Base-by-base conservation (phyloP, 2,888 invertebrate genomes). In the Drosophila quinaria region DNA sequence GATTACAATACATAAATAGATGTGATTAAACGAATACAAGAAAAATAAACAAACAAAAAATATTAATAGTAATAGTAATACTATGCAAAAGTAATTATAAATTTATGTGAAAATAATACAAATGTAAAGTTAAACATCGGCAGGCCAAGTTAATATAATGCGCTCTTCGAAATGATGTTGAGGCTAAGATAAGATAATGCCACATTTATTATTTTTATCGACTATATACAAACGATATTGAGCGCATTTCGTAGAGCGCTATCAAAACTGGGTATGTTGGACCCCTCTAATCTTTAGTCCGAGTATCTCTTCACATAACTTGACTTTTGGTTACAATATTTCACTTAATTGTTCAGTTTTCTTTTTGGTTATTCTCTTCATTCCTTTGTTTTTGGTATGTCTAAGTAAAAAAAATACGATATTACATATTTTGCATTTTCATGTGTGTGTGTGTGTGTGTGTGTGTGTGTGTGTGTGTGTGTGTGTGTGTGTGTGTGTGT, bases 331-430 rank as follows among this genome's bases (percentile, higher is more conserved):
- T 72, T 72, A 39, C 25, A 47, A 29, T 37, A 37, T 58, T 50
- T 61, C 15, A 55, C 49, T 35, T 46, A 51, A n/a, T 22, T 19
- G 33, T 70, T 55, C 29, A 33, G 19, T 10, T 41, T 64, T 52
- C 2, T 29, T 29, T 29, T 19, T 6, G 50, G 35, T 13, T 46
- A 5, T 15, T 13, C 6, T 33, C 35, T 49, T 35, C 13, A 3
- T 63, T 11, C 17, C 42, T 42, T 17, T 33, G 9, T 65, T 71
- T 62, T 65, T 54, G 54, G 56, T 70, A 52, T 69, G 63, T 63
- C 41, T 60, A 64, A 56, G 70, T 69, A 62, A 67, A 74, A 70
- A 73, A 74, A 74, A 74, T 54, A 61, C 22, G 15, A 37, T n/a
- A 13, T 31, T 55, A 29, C 29, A 29, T 8, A 22, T 25, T 54